phyloP scores from a whole-genome alignment of 2,888 invertebrate genomes.

The Drosophila diplacantha region DNA sequence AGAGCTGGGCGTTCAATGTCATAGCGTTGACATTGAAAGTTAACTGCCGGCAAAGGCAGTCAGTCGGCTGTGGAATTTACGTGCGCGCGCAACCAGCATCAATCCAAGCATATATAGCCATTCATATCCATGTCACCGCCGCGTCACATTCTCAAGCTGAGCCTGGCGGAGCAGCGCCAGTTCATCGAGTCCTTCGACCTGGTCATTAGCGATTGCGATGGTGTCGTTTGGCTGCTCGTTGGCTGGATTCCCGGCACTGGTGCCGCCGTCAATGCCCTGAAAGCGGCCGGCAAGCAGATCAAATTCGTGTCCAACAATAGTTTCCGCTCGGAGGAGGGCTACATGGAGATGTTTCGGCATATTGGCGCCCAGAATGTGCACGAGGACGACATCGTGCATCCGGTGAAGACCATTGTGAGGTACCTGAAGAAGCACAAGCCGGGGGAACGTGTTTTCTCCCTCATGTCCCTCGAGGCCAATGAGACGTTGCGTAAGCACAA shows the following conservation, averaged over 20 bases:
- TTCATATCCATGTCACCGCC: constrained; percentile 26
- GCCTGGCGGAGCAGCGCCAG: constrained; percentile 63
- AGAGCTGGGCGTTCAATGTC: constrained; percentile 29
- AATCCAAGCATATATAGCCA: constrained; percentile 10
- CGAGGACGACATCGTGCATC: constrained; percentile 76
- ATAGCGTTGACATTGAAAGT: constrained; percentile 60
- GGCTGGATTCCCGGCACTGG: constrained; percentile 75
- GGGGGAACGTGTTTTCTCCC: constrained; percentile 76
- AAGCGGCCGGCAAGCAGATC: constrained; percentile 76
- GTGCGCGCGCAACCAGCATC: constrained; percentile 59
- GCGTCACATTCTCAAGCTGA: constrained; percentile 68
- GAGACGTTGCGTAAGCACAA: constrained; percentile 76
- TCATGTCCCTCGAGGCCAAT: constrained; percentile 74
- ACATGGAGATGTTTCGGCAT: constrained; percentile 63
- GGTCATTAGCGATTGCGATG: constrained; percentile 81
- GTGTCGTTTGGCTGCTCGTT: constrained; percentile 78
- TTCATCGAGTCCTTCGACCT: constrained; percentile 79
- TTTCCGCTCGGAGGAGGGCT: constrained; percentile 69
- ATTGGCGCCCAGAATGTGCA: constrained; percentile 58
- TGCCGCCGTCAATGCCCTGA: constrained; percentile 74
- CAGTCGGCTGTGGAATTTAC: constrained; percentile 35
- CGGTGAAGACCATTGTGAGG: constrained; percentile 77
- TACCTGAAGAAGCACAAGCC: constrained; percentile 78
- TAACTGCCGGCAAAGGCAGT: constrained; percentile 44
- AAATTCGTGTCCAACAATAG: constrained; percentile 78